Evolutionary conservation across 1,140 invertebrate genomes (phyloP), one percentile per base, ranked within the genome.

Genomic region (Bacillus rossius): DNA sequence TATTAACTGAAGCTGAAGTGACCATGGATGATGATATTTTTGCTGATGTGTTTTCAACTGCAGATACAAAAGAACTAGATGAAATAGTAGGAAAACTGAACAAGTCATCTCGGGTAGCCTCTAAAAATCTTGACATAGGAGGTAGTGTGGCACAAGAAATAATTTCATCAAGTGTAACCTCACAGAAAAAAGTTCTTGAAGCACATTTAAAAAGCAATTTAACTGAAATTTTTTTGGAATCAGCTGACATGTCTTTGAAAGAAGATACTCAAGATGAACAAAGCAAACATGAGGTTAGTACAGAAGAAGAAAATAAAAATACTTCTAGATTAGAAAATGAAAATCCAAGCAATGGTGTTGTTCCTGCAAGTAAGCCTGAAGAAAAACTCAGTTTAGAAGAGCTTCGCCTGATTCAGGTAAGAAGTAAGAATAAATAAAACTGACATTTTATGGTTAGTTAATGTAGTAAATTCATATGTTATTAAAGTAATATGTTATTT

Each of bases 41-140:
- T 70, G 68, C 68, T 19, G 72, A 75, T 65, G 58, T 74, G n/a
- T 73, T 74, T 61, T 76, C 84, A 61, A 77, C 74, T 43, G 65
- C 70, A 20, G 72, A 78, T 65, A 54, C 23, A 56, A 56, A 56
- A 17, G 10, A 53, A 48, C 55, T 17, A 20, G 52, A 56, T 20
- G 19, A 54, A 42, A 54, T 54, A 25, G 26, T 54, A 17, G 37
- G 16, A 10, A 43, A n/a, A 19, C 8, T 19, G 42, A 26, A 37
- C n/a, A n/a, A 53, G n/a, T 40, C 20, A n/a, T 8, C 19, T 53
- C 22, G 16, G 42, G 51, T 37, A n/a, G 42, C 51, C 10, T 37
- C 20, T 17, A 53, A 37, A 51, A 37, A 37, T 10, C 40, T 53
- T 25, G 26, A 53, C 23, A n/a, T 51, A 51, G 38, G 22, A 26